Base-by-base conservation (phyloP, 2,888 invertebrate species). In the Panorpa germanica region DNA sequence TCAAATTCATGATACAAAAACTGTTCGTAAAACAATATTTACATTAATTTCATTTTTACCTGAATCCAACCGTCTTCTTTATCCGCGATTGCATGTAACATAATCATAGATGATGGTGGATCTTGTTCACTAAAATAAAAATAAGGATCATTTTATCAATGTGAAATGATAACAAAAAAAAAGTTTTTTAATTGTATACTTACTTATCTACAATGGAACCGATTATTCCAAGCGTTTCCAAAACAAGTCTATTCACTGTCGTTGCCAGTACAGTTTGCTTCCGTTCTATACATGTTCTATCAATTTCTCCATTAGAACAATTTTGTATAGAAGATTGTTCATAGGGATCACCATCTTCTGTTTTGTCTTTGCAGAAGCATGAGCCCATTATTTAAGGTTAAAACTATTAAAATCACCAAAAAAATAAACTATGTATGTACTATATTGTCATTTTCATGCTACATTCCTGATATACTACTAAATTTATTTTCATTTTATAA, bases 1-100 rank as follows among this genome's bases (percentile, higher is more conserved):
- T n/a, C 6, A 9, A 24, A 9, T 24, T 10, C 6, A 6, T n/a
- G n/a, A 24, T 9, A 9, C 6, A 24, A 24, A 6, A n/a, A n/a
- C 21, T 6, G 45, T 39, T 3, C 68, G 67, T 31, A 72, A 65
- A 12, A 65, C 61, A 34, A 62, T 57, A 33, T n/a, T n/a, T n/a
- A n/a, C n/a, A 71, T 63, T 42, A 71, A 53, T 5, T 83, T 81
- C 35, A 70, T 66, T 0, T 88, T 74, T 20, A 90, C 75, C 49
- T 78, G 74, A 35, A 85, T 70, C 88, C 90, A 93, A 2, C 90
- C 90, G 34, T 81, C 81, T 44, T 85, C 85, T 42, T 77, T 75
- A 39, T 90, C 88, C 22, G 90, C 88, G 36, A 90, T 80, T 36
- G 69, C 64, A 46, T 86, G 81, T 20, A 91, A 58, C 44, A 74